These are phyloP conservation scores for Garra rufa DNA, from an alignment of 2,113 vertebrate genomes.

Conservation along the genomic window DNA sequence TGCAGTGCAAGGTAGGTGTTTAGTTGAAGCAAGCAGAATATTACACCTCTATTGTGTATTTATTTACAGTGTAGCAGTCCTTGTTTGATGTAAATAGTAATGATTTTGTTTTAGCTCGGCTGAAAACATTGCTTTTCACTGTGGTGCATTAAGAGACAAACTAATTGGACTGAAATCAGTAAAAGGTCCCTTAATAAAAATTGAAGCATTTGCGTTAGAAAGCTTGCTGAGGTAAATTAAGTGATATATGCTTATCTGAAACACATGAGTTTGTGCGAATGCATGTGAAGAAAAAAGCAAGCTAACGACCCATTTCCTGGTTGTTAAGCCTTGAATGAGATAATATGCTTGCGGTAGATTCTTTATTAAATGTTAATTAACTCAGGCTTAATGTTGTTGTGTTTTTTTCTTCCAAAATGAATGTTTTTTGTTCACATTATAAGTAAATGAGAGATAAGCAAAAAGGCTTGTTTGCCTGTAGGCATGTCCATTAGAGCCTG, in stretches of 20 bases:
- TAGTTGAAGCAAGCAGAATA: conserved; percentile 1
- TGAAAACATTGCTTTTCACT: neutral
- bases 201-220: neutral
- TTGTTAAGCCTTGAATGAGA: conserved; percentile 16
- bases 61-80: conserved; percentile 1
- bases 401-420: neutral
- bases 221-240: neutral
- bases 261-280: neutral
- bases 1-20: neutral
- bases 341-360: neutral
- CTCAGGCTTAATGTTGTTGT: neutral
- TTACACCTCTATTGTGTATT: neutral
- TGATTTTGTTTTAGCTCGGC: neutral
- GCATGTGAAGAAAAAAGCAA: neutral
- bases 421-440: conserved; percentile 15
- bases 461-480: neutral
- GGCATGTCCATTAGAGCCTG: neutral
- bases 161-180: neutral
- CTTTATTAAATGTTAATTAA: conserved; percentile 29
- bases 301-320: neutral
- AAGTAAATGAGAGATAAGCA: neutral
- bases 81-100: neutral
- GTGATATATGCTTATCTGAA: conserved; percentile 2
- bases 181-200: neutral
- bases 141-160: neutral